Percentiles rank a stretch among this genome's conserved stretches.
phyloP scores from a whole-genome alignment of 35 echinoderm and acorn worm species.

The Acanthaster planci region DNA sequence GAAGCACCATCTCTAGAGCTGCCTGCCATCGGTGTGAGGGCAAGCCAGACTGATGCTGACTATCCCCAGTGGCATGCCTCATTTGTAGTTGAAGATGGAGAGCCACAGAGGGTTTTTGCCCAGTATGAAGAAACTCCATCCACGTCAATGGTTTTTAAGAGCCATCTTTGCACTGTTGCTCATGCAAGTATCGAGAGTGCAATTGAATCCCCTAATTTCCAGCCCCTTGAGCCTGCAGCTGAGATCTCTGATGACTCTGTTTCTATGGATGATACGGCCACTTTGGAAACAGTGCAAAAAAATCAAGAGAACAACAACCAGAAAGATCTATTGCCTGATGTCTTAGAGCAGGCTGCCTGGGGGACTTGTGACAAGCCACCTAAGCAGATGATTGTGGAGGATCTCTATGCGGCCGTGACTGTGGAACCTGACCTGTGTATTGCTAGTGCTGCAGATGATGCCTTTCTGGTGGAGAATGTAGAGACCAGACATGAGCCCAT shows the following conservation, averaged over 20 bases:
- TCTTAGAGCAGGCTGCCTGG: conserved; percentile 9
- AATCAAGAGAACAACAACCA: conserved; percentile 15
- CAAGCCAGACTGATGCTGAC: background rate
- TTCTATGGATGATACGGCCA: background rate
- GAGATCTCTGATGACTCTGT: background rate
- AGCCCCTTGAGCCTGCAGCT: background rate
- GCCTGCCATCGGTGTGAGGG: background rate
- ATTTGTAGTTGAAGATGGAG: background rate
- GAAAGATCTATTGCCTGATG: background rate
- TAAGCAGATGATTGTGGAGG: background rate
- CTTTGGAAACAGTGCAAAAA: background rate
- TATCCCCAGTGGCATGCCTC: background rate
- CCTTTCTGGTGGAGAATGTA: background rate
- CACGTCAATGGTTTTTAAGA: conserved; percentile 2
- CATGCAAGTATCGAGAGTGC: background rate
- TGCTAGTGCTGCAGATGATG: background rate
- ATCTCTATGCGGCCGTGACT: background rate
- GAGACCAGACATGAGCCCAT: background rate
- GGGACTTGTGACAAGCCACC: background rate
- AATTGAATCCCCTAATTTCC: too few relatives aligned
- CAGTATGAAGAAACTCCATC: conserved; percentile 8
- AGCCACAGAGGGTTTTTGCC: conserved; percentile 4
- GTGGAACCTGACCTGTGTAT: conserved; percentile 1
- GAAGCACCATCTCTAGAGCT: background rate
- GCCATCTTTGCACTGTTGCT: background rate